Conservation (phyloP, 2,797 vertebrate species). For the Coreius guichenoti region DNA sequence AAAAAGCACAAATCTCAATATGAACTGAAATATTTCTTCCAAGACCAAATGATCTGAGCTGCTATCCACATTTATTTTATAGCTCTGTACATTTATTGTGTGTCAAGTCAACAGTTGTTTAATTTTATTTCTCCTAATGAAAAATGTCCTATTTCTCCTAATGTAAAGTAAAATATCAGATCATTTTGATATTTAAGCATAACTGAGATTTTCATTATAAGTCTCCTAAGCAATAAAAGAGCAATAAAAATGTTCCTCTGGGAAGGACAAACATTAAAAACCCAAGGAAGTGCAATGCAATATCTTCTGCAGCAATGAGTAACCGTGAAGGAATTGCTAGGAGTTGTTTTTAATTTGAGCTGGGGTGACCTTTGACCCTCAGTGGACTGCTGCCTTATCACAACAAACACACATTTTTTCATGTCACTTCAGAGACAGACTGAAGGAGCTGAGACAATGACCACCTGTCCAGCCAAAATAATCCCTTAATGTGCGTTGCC, state of each 20-base stretch:
- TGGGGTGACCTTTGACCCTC: conserved; percentile 69
- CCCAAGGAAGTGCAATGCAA: not conserved
- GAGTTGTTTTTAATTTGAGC: conserved; percentile 63
- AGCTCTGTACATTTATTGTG: not conserved
- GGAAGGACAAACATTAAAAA: not conserved
- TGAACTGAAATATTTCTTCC: not conserved
- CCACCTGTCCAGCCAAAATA: conserved; percentile 74
- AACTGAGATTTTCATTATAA: not conserved
- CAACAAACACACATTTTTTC: conserved; percentile 73
- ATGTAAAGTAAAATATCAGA: not conserved
- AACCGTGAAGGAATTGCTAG: not conserved
- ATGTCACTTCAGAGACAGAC: conserved; percentile 62
- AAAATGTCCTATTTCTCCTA: not conserved
- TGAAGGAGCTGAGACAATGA: conserved; percentile 46
- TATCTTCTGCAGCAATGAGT: conserved; percentile 1
- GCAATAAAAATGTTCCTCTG: not conserved
- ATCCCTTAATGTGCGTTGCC: conserved; percentile 60
- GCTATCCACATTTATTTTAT: not conserved
- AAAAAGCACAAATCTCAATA: not conserved
- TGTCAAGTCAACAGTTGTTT: not conserved
- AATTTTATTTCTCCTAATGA: not conserved
- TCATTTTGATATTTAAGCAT: not conserved
- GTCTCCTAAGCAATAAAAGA: not conserved
- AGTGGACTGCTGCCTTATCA: conserved; percentile 65
- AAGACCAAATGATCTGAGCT: not conserved